Evolutionary conservation across 2,888 invertebrate species (phyloP).

Genomic region (Apotomis betuletana): DNA sequence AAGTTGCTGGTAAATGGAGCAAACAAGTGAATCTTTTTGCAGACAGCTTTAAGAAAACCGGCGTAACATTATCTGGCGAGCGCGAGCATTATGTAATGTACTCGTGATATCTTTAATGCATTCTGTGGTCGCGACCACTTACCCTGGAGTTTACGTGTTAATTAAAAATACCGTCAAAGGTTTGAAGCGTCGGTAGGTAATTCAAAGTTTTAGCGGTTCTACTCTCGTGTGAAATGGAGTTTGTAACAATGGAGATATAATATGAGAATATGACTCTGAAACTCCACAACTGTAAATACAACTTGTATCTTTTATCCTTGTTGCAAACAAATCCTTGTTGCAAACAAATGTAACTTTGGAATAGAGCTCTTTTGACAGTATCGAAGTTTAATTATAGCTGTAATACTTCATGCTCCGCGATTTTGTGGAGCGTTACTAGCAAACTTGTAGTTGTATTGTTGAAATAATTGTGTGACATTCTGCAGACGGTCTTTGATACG

Average conservation of each 20-base stretch:
- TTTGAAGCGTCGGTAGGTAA: conserved; percentile 10
- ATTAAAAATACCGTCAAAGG: conserved; percentile 18
- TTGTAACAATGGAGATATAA: conserved; percentile 1
- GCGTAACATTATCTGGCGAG: conserved; percentile 54
- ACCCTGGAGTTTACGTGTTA: conserved; percentile 15
- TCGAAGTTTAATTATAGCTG: conserved; percentile 11
- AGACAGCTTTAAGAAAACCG: conserved; percentile 24
- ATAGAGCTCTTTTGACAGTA: conserved; percentile 4
- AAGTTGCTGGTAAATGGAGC: conserved; percentile 45
- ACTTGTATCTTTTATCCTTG: conserved; percentile 7
- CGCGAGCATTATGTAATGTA: conserved; percentile 54
- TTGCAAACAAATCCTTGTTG: conserved; percentile 1
- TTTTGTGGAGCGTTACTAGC: not conserved
- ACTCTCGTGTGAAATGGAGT: not conserved
- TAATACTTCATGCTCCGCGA: conserved; percentile 1
- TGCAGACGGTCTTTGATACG: not conserved
- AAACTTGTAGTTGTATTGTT: conserved; percentile 1
- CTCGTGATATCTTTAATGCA: conserved; percentile 51
- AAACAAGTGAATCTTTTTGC: conserved; percentile 46
- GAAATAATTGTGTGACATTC: not conserved
- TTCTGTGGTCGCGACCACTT: conserved; percentile 20
- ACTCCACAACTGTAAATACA: not conserved
- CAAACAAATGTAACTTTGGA: conserved; percentile 23
- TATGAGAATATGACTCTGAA: conserved; percentile 2
- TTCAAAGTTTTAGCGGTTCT: conserved; percentile 10